Evolutionary conservation across 2,888 invertebrate species (phyloP), one percentile per base, ranked within the genome.

Genomic region (Clunio marinus): DNA sequence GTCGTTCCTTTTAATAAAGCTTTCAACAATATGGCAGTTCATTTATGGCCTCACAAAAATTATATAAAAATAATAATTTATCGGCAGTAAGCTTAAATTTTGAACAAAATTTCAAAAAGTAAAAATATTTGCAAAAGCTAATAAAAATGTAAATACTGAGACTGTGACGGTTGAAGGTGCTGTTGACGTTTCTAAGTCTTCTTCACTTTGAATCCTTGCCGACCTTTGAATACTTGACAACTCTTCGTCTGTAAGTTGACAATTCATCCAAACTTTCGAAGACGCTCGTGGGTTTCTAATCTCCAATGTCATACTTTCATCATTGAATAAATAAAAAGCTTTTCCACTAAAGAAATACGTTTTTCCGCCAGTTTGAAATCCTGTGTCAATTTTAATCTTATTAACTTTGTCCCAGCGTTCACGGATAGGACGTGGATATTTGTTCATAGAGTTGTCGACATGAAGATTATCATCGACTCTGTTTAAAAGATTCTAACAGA

Each of bases 261-360:
- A 91, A 1, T 86, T 86, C 88, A 91, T 89, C 91, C 91, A 92
- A 75, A 86, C 85, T 15, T 86, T 83, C 1, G 87, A 89, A 0
- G 90, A 89, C 0, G 84, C 79, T 68, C 82, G 83, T 71, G 86
- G 89, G 69, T 82, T 83, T 70, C 84, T 84, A 71, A 85, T 84
- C 69, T 86, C 87, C 0, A 91, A 89, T 70, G 83, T 81, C 91
- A 92, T 91, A 69, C 83, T 81, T 27, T 83, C 78, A 73, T 91
- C 90, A 78, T 89, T 86, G 78, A 90, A 90, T 77, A 88, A 87
- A 89, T 89, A 91, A 75, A 84, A 90, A 27, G 88, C 86, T 77
- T 88, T 88, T 35, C 87, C 91, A 80, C 92, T 91, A 83, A 94
- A 92, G 81, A 94, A 94, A 77, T 93, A 93, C 1, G 93, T 93